Evolutionary conservation across 2,888 invertebrate species (phyloP).

Genomic region (Piscicola geometra): DNA sequence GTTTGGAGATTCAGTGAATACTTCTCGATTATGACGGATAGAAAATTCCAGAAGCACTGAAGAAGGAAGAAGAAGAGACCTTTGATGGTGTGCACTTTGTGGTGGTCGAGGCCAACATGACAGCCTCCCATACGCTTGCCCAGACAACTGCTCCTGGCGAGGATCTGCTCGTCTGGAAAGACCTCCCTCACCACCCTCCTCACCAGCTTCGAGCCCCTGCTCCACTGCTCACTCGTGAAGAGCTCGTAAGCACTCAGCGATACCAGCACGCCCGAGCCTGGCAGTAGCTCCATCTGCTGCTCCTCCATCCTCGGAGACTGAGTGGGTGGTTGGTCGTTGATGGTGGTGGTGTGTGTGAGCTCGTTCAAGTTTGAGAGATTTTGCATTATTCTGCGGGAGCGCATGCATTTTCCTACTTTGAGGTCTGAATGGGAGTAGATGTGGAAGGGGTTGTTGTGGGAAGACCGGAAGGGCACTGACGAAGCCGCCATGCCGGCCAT

Average conservation of each 20-base stretch:
- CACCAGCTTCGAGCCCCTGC: slow-evolving; percentile 37
- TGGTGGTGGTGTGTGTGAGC: too few species aligned
- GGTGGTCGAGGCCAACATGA: slow-evolving; percentile 36
- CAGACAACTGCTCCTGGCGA: slow-evolving; percentile 37
- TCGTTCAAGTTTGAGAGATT: too few species aligned
- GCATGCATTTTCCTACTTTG: background rate
- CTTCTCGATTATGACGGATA: too few species aligned
- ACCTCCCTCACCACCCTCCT: slow-evolving; percentile 37
- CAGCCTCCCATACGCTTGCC: slow-evolving; percentile 34
- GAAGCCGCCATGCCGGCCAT: background rate
- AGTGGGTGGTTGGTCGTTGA: background rate
- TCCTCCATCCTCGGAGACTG: background rate
- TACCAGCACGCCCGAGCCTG: slow-evolving; percentile 38
- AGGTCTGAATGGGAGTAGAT: slow-evolving; percentile 11
- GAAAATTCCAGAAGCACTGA: too few species aligned
- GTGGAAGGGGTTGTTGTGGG: slow-evolving; percentile 11
- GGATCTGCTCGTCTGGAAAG: slow-evolving; percentile 38
- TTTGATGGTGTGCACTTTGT: slow-evolving; percentile 39
- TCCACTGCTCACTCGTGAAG: slow-evolving; percentile 25
- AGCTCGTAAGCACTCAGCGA: slow-evolving; percentile 21
- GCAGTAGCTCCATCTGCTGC: slow-evolving; percentile 38
- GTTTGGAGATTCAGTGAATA: too few species aligned
- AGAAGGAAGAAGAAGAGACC: too few species aligned
- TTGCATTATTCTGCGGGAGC: too few species aligned
- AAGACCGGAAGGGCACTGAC: background rate